phyloP scores from a whole-genome alignment of 1,140 invertebrate species.

The Drosophila tropicalis region DNA sequence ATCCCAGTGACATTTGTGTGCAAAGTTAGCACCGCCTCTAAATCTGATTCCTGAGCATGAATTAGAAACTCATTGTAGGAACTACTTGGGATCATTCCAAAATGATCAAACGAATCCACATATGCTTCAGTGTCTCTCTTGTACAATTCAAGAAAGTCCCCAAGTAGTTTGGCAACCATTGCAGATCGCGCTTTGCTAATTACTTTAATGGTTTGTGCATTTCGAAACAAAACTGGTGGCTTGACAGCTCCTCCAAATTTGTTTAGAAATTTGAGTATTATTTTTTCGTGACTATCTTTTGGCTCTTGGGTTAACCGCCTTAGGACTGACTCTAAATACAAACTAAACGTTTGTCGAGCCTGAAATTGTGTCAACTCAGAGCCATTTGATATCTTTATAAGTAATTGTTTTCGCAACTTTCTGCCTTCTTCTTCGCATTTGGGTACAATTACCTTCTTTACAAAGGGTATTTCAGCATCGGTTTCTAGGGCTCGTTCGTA shows the following conservation, averaged over 20 bases:
- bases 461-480: slow-evolving; percentile 61
- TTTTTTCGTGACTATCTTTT: slow-evolving; percentile 86
- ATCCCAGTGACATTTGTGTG: slow-evolving; percentile 81
- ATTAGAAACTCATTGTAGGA: slow-evolving; percentile 86
- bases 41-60: slow-evolving; percentile 81
- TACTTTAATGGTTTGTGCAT: slow-evolving; percentile 82
- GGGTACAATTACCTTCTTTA: slow-evolving; percentile 57
- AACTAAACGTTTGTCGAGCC: slow-evolving; percentile 91
- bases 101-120: slow-evolving; percentile 87
- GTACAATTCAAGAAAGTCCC: slow-evolving; percentile 95
- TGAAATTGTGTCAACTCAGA: slow-evolving; percentile 84
- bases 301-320: slow-evolving; percentile 87
- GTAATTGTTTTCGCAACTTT: slow-evolving; percentile 67
- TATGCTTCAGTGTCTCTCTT: slow-evolving; percentile 92
- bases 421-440: slow-evolving; percentile 75
- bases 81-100: slow-evolving; percentile 85
- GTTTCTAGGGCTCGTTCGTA: slow-evolving; percentile 75
- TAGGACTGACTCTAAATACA: slow-evolving; percentile 92
- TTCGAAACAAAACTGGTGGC: slow-evolving; percentile 87
- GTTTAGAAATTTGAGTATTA: slow-evolving; percentile 93
- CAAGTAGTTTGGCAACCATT: slow-evolving; percentile 95
- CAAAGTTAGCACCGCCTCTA: slow-evolving; percentile 74
- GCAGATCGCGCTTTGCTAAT: slow-evolving; percentile 93
- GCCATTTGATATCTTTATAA: slow-evolving; percentile 73
- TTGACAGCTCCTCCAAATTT: slow-evolving; percentile 90